phyloP scores from a whole-genome alignment of 1,140 invertebrate genomes.

The Lepidurus packardi region DNA sequence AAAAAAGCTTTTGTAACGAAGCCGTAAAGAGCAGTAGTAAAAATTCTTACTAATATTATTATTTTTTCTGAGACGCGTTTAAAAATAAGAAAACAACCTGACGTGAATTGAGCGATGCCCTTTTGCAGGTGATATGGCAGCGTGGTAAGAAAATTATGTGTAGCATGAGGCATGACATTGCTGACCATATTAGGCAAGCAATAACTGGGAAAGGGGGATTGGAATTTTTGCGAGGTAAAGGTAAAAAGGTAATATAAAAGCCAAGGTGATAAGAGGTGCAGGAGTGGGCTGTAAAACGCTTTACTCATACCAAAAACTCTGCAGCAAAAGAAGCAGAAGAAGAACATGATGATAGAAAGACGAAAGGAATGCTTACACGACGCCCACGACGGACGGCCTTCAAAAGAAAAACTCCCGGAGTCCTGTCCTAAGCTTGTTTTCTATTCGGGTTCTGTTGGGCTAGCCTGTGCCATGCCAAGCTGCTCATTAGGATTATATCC shows the following conservation, averaged over 20 bases:
- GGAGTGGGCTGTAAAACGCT: conserved; percentile 18
- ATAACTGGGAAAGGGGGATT: conserved; percentile 15
- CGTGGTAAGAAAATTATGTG: not conserved
- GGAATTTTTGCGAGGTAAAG: conserved; percentile 8
- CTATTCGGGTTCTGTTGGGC: not conserved
- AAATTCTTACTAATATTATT: no score
- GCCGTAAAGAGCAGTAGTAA: no score
- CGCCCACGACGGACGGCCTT: conserved; percentile 12
- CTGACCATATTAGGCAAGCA: conserved; percentile 6
- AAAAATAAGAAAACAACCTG: no score
- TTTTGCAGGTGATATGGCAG: not conserved
- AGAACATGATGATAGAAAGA: not conserved
- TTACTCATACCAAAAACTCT: not conserved
- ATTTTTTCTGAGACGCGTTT: no score
- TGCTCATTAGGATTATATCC: not conserved
- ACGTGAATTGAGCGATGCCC: not conserved
- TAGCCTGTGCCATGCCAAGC: not conserved
- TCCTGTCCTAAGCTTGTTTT: conserved; percentile 7
- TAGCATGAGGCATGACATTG: conserved; percentile 15
- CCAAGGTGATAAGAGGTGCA: conserved; percentile 13
- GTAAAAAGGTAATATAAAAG: conserved; percentile 16
- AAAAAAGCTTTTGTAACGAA: no score
- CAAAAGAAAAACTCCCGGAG: conserved; percentile 18
- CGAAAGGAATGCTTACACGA: conserved; percentile 21
- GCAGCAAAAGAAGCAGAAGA: not conserved